Evolutionary conservation across 2,888 invertebrate genomes (phyloP).

Genomic region (Myathropa florea): DNA sequence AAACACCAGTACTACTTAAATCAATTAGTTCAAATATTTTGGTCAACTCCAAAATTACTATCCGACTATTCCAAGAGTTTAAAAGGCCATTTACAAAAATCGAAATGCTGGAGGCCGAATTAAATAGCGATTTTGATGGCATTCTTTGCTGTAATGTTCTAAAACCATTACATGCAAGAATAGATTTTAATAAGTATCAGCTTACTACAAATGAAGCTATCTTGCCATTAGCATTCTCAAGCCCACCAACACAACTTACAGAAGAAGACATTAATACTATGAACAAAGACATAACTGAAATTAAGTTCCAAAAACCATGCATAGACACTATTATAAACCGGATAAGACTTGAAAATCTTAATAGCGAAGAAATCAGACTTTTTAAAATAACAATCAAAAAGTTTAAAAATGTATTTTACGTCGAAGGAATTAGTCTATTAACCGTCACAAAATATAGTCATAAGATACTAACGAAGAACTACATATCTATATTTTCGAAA

Average conservation of each 20-base stretch:
- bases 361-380: conserved; percentile 13
- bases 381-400: background rate
- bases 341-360: conserved; percentile 26
- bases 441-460: background rate
- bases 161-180: background rate
- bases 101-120: background rate
- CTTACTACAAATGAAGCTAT: conserved; percentile 1
- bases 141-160: conserved; percentile 1
- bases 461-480: conserved; percentile 18
- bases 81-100: background rate
- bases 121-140: background rate
- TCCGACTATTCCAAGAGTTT: background rate
- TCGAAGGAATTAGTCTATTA: conserved; percentile 19
- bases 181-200: background rate
- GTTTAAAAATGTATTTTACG: conserved; percentile 10
- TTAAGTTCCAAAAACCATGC: conserved; percentile 1
- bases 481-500: conserved; percentile 13
- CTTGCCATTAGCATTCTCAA: background rate
- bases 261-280: background rate
- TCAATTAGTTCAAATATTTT: background rate
- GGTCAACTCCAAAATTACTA: background rate
- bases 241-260: background rate
- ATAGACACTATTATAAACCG: background rate
- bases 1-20: conserved; percentile 1
- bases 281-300: background rate